Percentiles rank a stretch among this genome's conserved stretches.
phyloP scores from a whole-genome alignment of 2,797 vertebrate species.

The Anabas testudineus region DNA sequence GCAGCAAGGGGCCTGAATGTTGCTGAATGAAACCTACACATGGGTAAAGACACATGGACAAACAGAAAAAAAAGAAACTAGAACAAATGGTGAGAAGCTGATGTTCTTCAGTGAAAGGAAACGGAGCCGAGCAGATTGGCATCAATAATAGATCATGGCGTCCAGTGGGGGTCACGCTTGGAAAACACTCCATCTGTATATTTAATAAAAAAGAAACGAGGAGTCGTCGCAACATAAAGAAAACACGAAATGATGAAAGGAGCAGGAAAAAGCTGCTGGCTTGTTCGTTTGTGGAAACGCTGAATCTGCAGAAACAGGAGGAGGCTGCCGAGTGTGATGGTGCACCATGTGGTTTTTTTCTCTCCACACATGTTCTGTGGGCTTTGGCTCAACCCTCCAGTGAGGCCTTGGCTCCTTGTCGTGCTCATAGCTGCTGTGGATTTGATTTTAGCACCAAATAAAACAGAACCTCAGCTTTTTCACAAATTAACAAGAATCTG shows the following conservation, averaged over 20 bases:
- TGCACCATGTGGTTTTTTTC: constrained; percentile 4
- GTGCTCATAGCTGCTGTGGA: no score
- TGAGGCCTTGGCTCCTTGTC: no score
- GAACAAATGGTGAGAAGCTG: constrained; percentile 3
- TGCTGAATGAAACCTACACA: background rate
- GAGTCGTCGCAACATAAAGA: constrained; percentile 35
- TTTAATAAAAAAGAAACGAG: constrained; percentile 51
- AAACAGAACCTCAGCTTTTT: no score
- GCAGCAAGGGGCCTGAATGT: background rate
- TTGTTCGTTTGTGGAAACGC: constrained; percentile 43
- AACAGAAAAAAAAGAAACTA: background rate
- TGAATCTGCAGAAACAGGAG: constrained; percentile 57
- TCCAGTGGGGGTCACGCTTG: constrained; percentile 35
- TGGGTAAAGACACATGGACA: background rate
- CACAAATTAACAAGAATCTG: no score
- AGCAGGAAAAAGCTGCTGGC: constrained; percentile 40
- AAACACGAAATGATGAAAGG: constrained; percentile 52
- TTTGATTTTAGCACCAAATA: no score
- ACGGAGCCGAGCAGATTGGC: constrained; percentile 7
- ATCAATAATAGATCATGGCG: constrained; percentile 74
- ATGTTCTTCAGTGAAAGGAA: no score
- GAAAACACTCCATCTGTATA: constrained; percentile 51
- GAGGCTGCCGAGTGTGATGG: background rate
- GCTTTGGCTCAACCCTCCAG: no score
- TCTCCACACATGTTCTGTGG: no score